Conservation (phyloP, 2,888 invertebrate genomes). For the Xanthia icteritia region DNA sequence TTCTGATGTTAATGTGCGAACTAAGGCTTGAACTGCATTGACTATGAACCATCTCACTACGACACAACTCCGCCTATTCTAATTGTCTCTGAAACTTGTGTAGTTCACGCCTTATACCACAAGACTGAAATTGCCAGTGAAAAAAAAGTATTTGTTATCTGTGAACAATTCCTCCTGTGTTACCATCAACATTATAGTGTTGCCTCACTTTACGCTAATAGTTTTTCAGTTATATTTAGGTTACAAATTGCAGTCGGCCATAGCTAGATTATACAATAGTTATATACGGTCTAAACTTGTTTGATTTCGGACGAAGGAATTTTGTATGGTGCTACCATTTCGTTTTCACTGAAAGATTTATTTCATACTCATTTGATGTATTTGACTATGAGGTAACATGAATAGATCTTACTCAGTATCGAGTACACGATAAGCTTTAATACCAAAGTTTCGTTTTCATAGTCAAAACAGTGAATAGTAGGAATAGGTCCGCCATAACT, state of each 20-base stretch:
- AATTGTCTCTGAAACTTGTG: conserved; percentile 28
- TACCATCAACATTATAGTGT: conserved; percentile 64
- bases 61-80: conserved; percentile 58
- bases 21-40: conserved; percentile 48
- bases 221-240: conserved; percentile 57
- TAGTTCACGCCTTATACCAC: conserved; percentile 56
- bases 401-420: neutral
- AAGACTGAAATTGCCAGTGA: conserved; percentile 57
- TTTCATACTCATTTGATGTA: conserved; percentile 29
- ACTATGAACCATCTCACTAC: conserved; percentile 10
- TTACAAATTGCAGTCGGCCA: conserved; percentile 65
- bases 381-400: conserved; percentile 19
- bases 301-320: conserved; percentile 65
- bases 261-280: conserved; percentile 66
- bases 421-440: neutral
- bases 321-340: conserved; percentile 68
- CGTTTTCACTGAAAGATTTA: conserved; percentile 53
- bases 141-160: conserved; percentile 58
- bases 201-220: conserved; percentile 55
- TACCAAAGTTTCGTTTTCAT: conserved; percentile 12
- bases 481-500: conserved; percentile 42
- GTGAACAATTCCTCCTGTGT: conserved; percentile 63
- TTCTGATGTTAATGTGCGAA: conserved; percentile 16
- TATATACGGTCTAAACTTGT: conserved; percentile 60
- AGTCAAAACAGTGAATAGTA: conserved; percentile 20